Conservation (phyloP, 2,888 invertebrate genomes). For the Xylophagus ater region DNA sequence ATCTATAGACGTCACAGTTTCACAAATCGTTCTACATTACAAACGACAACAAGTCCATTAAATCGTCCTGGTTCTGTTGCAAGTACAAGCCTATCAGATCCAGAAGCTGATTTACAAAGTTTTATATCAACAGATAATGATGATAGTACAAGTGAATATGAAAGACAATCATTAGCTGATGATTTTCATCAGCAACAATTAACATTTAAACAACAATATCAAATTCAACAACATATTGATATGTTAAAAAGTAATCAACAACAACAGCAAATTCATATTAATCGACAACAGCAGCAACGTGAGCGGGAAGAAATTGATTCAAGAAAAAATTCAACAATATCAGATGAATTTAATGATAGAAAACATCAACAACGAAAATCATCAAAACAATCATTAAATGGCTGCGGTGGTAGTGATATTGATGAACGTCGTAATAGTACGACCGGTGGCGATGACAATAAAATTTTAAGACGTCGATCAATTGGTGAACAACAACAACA, state of each 20-base stretch:
- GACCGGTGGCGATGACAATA: slow-evolving; percentile 9
- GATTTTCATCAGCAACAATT: slow-evolving; percentile 42
- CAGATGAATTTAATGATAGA: neutral
- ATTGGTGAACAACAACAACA: neutral
- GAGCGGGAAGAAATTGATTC: neutral
- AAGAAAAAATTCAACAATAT: slow-evolving; percentile 1
- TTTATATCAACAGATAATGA: slow-evolving; percentile 34
- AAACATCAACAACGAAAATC: neutral
- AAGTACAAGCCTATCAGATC: slow-evolving; percentile 58
- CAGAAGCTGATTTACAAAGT: slow-evolving; percentile 52
- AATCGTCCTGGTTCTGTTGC: slow-evolving; percentile 41
- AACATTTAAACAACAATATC: slow-evolving; percentile 37
- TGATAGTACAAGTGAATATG: slow-evolving; percentile 24
- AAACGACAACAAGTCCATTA: slow-evolving; percentile 11
- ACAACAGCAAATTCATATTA: slow-evolving; percentile 4
- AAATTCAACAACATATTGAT: slow-evolving; percentile 1
- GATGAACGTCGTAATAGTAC: no score
- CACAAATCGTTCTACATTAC: slow-evolving; percentile 13
- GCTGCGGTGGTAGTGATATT: slow-evolving; percentile 6
- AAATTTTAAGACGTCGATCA: slow-evolving; percentile 10
- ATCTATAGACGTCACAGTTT: slow-evolving; percentile 39
- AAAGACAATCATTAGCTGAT: slow-evolving; percentile 38
- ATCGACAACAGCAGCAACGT: neutral
- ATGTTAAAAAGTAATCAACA: slow-evolving; percentile 21
- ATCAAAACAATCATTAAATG: neutral